Percentiles rank a stretch among this genome's conserved stretches.
phyloP scores from a whole-genome alignment of 2,113 vertebrate genomes.

The Crypturellus undulatus region DNA sequence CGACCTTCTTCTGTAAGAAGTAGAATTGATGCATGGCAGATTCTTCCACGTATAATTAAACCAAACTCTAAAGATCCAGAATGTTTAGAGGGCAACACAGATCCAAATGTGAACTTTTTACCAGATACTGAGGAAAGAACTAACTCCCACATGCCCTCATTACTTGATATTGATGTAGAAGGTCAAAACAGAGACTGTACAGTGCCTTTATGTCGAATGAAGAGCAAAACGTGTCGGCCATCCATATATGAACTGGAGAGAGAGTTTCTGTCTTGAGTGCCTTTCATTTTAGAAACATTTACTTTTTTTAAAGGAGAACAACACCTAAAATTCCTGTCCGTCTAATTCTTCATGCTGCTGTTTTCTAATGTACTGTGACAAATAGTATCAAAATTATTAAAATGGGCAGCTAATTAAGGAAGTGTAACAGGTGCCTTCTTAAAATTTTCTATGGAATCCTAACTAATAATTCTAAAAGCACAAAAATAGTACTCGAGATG shows the following conservation, averaged over 20 bases:
- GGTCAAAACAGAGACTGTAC: slow-evolving; percentile 90
- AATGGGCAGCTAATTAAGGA: not conserved
- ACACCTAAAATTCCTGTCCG: not conserved
- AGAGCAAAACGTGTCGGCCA: slow-evolving; percentile 78
- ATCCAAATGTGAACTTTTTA: slow-evolving; percentile 65
- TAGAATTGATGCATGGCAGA: slow-evolving; percentile 78
- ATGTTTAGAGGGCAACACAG: slow-evolving; percentile 69
- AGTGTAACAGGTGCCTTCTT: not conserved
- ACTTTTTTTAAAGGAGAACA: slow-evolving; percentile 37
- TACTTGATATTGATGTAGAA: slow-evolving; percentile 88
- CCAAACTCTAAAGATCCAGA: slow-evolving; percentile 80
- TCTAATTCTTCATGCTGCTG: slow-evolving; percentile 63
- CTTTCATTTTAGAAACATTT: slow-evolving; percentile 36
- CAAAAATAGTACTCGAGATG: not conserved
- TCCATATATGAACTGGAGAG: slow-evolving; percentile 89
- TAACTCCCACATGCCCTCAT: slow-evolving; percentile 70
- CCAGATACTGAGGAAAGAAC: slow-evolving; percentile 73
- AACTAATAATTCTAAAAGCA: not conserved
- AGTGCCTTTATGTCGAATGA: slow-evolving; percentile 88
- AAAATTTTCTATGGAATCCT: not conserved
- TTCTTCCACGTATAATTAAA: slow-evolving; percentile 77
- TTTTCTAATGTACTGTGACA: slow-evolving; percentile 53
- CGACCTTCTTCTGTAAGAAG: slow-evolving; percentile 79
- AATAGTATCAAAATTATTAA: slow-evolving; percentile 39
- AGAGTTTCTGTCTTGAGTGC: slow-evolving; percentile 88